Evolutionary conservation across 2,113 vertebrate genomes (phyloP), one percentile per base, ranked within the genome.

Genomic region (Oreochromis spilurus): DNA sequence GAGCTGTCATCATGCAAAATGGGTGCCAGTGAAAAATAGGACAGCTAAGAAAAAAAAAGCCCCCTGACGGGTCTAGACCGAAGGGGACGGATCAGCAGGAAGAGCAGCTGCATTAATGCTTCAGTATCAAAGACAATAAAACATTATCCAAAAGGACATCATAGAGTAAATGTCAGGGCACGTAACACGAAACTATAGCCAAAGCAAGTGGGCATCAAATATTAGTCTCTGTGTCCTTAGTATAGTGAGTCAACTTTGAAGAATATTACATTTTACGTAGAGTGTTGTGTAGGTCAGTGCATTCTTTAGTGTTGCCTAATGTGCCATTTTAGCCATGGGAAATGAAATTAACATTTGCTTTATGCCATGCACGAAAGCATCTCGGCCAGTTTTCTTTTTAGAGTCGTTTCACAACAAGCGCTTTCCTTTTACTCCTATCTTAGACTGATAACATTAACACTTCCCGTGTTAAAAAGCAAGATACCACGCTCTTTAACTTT

Each of bases 31-130:
- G 81, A 81, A 72, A 65, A 81, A 52, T 11, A 58, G 72, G 67
- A 92, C 95, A 91, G 88, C 88, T 94, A 93, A 93, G 85, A 89
- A 90, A 84, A 86, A 58, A 65, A 91, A 86, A 91, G 75, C 81
- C 81, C 82, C 60, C 21, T 57, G 80, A 85, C 21, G 31, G 29
- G 53, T 62, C 36, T 21, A 65, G 21, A 38, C 26, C 2, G 5
- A 53, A 86, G 29, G 77, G 52, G 29, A 65, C n/a, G 82, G 88
- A 87, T 79, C 57, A 92, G 3, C 31, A 45, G 29, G 38, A 75
- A 53, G 54, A 50, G 70, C 91, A 89, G 91, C 89, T 87, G 90
- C 88, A 81, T 88, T 77, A 84, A 55, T 24, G 45, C 55, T 7
- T 9, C 0, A 36, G 24, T 7, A 81, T 75, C 10, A 78, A 26